Evolutionary conservation across 2,888 invertebrate species (phyloP).

Genomic region (Cenopis cana): DNA sequence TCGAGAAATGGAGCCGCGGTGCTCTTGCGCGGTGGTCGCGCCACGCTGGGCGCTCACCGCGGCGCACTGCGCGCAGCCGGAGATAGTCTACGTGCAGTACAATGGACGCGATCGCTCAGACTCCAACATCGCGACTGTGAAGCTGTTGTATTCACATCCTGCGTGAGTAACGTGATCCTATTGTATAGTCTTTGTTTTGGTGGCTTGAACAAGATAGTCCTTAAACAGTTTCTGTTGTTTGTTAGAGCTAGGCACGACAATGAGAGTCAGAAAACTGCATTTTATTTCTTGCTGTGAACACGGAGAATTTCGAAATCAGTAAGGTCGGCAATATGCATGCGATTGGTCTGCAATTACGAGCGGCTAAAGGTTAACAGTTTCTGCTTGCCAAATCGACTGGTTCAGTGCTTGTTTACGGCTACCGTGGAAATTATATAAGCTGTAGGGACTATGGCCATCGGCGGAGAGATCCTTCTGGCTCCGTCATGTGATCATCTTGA

Average conservation of each 20-base stretch:
- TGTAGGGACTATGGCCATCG: too few relatives aligned
- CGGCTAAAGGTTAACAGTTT: too few relatives aligned
- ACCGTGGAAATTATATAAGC: too few relatives aligned
- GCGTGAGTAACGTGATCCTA: constrained; percentile 45
- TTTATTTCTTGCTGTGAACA: not conserved
- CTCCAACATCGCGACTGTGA: constrained; percentile 59
- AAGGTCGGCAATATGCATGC: not conserved
- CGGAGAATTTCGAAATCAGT: not conserved
- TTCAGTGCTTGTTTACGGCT: too few relatives aligned
- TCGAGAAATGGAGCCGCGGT: constrained; percentile 64
- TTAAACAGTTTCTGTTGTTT: too few relatives aligned
- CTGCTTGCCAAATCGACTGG: too few relatives aligned
- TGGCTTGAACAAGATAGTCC: not conserved
- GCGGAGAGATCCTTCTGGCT: too few relatives aligned
- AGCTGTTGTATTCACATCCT: constrained; percentile 69
- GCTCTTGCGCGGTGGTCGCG: constrained; percentile 66
- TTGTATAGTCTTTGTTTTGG: not conserved
- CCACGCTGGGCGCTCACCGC: constrained; percentile 74
- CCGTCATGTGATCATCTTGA: too few relatives aligned
- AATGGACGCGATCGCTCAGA: constrained; percentile 59
- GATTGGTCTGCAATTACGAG: not conserved
- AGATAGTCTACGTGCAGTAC: constrained; percentile 67
- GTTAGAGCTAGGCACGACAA: too few relatives aligned
- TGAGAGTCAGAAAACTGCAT: too few relatives aligned
- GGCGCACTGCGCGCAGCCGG: constrained; percentile 70